These are phyloP conservation scores for Leptosomus discolor DNA, from an alignment of 2,113 vertebrate species.

Conservation along the genomic window DNA sequence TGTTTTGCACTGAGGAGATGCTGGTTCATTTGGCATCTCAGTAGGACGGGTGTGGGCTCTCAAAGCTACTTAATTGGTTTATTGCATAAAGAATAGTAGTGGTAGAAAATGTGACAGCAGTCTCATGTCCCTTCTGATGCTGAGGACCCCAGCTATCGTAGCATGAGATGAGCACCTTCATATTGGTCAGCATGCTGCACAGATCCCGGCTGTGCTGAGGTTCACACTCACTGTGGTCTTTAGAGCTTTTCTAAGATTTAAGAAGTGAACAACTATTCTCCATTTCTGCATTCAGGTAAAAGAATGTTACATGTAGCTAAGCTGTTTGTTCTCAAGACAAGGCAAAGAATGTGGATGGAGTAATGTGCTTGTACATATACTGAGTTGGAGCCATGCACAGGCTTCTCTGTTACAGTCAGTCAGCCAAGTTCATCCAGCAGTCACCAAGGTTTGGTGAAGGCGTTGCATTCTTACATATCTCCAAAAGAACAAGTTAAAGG, in stretches of 20 bases:
- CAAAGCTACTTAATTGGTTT: not conserved
- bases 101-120: not conserved
- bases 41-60: not conserved
- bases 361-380: not conserved
- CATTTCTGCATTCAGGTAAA: not conserved
- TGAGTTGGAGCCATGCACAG: not conserved
- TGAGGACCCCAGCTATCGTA: fast-evolving
- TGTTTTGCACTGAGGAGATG: not conserved
- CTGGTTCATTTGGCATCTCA: not conserved
- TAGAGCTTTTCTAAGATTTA: not conserved
- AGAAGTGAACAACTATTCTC: not conserved
- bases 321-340: not conserved
- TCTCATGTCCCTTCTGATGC: not conserved
- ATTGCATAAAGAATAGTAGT: not conserved
- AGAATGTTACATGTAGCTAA: not conserved
- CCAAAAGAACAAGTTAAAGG: not conserved
- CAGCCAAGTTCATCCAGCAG: not conserved
- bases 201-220: not conserved
- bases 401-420: not conserved
- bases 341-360: not conserved
- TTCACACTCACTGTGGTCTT: not conserved
- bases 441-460: fast-evolving
- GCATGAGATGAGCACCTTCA: not conserved
- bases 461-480: not conserved
- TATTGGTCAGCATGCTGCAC: not conserved